Evolutionary conservation across 2,797 vertebrate species (phyloP), one percentile per base, ranked within the genome.

Genomic region (Odontamblyopus rebecca): DNA sequence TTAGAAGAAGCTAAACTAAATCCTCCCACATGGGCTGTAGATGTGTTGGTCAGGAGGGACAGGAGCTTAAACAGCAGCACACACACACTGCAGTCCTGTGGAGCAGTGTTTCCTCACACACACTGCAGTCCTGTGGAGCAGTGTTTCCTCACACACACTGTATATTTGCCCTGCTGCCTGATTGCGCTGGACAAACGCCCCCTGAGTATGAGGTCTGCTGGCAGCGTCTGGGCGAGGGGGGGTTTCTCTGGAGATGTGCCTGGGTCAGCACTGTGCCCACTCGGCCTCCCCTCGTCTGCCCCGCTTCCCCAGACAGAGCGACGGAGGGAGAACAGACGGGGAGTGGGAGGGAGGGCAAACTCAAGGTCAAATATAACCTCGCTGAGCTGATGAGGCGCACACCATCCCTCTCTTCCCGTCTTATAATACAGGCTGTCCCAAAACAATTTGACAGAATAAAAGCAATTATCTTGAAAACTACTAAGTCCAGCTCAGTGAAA

Each of bases 171-270:
- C 80, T 84, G 77, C 79, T 75, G 80, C 78, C 77, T 86, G 81
- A 83, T 83, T 88, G 87, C 62, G 73, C 74, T 80, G 77, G 84
- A 85, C 72, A 84, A 86, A 83, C 83, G 78, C 72, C 13, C 73
- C 74, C 73, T 84, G 76, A 88, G 85, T 86, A 84, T 90, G 89
- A 89, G 92, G 87, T 84, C 62, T 87, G 19, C 89, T 91, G 87
- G 92, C 91, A 92, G 91, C 77, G 26, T 68, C 41, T 32, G 16
- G 57, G 73, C 74, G 78, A 16, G 6, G 29, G 67, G 70, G 82
- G 86, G 86, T 86, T 88, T 80, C 89, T 83, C 82, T 19, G 9
- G 88, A 90, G 89, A 89, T 90, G 75, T 91, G 90, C 91, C 89
- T 91, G 44, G 81, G 85, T 93, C 92, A 92, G 91, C 90, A 44